Base-by-base conservation (phyloP, 2,113 vertebrate species). In the Syngnathus scovelli region DNA sequence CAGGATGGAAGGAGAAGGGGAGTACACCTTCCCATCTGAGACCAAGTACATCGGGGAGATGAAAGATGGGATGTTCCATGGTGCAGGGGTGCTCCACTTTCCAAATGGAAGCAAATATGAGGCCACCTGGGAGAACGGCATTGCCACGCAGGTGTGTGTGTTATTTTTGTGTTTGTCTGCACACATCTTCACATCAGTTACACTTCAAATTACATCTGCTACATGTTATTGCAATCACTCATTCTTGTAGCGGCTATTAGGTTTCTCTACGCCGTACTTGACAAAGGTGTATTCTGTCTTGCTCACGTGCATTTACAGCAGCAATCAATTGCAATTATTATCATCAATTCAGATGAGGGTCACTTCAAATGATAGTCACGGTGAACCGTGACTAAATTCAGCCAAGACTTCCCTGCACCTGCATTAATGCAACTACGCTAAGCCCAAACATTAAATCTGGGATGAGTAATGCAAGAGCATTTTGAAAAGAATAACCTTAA, bases 51-150 rank as follows among this genome's bases (percentile, higher is more conserved):
- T 92, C 5, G 97, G 96, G 5, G 71, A 84, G 55, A 93, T 93
- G 90, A 92, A 90, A 86, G 93, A 98, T 10, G 95, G 97, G 37
- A 87, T 92, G 93, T 96, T 95, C 46, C 93, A 99, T 19, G 96
- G 97, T 16, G 70, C 89, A 69, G 96, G 96, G 74, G 90, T 91
- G 37, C 87, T 99, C 66, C 66, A 86, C 66, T 94, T 95, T 86
- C 89, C 92, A 60, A 79, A 66, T 37, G 93, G 95, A 78, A 92
- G 89, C 83, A 91, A 77, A 59, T 96, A 92, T 72, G 90, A 93
- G 3, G 93, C 91, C 13, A 74, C 72, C n/a, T 99, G 97, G 97
- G 84, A 91, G 21, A 92, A 92, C 1, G 96, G 96, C 55, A 77
- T 84, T 70, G 88, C 80, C n/a, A 54, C 85, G 39, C 79, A 98